Percentiles rank a stretch among this genome's conserved stretches.
These are phyloP conservation scores for Drosophila tristis DNA, from an alignment of 1,140 invertebrate species.

Conservation along the genomic window DNA sequence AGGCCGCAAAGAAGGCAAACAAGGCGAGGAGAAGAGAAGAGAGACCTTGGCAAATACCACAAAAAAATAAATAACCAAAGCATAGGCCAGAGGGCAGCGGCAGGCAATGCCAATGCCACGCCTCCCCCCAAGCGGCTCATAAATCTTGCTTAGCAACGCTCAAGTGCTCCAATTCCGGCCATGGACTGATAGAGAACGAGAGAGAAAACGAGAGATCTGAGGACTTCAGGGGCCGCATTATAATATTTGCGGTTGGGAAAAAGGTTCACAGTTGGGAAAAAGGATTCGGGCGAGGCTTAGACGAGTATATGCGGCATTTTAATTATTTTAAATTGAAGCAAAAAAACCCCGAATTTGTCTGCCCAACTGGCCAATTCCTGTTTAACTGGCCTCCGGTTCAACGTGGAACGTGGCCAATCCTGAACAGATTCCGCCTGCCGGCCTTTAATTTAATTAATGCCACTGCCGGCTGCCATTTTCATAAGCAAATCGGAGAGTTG, in stretches of 20 bases:
- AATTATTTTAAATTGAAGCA: slow-evolving; percentile 72
- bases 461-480: slow-evolving; percentile 17
- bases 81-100: slow-evolving; percentile 4
- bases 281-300: slow-evolving; percentile 40
- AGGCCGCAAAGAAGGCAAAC: slow-evolving; percentile 53
- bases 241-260: slow-evolving; percentile 59
- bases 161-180: slow-evolving; percentile 48
- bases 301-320: slow-evolving; percentile 58
- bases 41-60: slow-evolving; percentile 59
- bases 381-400: slow-evolving; percentile 8
- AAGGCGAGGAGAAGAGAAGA: slow-evolving; percentile 43
- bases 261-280: slow-evolving; percentile 36
- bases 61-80: slow-evolving; percentile 45
- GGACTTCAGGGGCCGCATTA: slow-evolving; percentile 35
- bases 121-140: slow-evolving; percentile 53
- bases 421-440: slow-evolving; percentile 11
- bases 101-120: slow-evolving; percentile 56
- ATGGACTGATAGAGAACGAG: not conserved
- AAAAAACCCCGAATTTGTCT: not conserved
- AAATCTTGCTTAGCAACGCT: slow-evolving; percentile 76
- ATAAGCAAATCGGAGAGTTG: slow-evolving; percentile 33
- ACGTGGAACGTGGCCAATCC: slow-evolving; percentile 35
- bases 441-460: slow-evolving; percentile 34
- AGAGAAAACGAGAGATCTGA: slow-evolving; percentile 1
- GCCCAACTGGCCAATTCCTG: no score